Conservation (phyloP, 1,140 invertebrate genomes). For the Tachypleus tridentatus region DNA sequence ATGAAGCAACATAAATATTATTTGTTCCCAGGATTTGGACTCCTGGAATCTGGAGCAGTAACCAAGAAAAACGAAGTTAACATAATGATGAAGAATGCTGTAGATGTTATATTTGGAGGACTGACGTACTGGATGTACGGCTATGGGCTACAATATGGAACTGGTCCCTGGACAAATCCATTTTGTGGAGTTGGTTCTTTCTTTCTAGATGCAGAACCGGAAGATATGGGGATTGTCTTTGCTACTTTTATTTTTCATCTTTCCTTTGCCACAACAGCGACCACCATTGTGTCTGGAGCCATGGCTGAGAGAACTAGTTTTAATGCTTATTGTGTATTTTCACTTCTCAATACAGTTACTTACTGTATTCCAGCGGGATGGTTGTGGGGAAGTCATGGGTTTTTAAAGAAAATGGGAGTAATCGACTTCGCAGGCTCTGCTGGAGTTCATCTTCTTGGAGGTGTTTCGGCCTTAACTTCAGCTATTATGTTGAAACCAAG, state of each 20-base stretch:
- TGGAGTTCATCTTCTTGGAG: slow-evolving; percentile 79
- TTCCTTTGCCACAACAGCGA: slow-evolving; percentile 41
- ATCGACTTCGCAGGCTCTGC: slow-evolving; percentile 87
- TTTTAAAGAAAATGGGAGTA: slow-evolving; percentile 61
- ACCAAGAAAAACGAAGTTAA: slow-evolving; percentile 90
- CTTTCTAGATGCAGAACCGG: slow-evolving; percentile 34
- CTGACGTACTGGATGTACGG: slow-evolving; percentile 91
- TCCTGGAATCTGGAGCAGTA: slow-evolving; percentile 82
- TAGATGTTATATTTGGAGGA: slow-evolving; percentile 82
- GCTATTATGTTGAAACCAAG: slow-evolving; percentile 80
- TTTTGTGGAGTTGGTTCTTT: slow-evolving; percentile 48
- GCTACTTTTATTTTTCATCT: slow-evolving; percentile 36
- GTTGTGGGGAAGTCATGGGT: slow-evolving; percentile 78
- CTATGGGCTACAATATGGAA: slow-evolving; percentile 80
- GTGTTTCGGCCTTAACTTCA: slow-evolving; percentile 62
- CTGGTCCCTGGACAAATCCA: slow-evolving; percentile 49
- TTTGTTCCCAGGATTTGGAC: slow-evolving; percentile 55
- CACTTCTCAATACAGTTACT: slow-evolving; percentile 73
- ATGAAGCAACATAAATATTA: no score
- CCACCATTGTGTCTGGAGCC: slow-evolving; percentile 37
- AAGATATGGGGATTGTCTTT: slow-evolving; percentile 30
- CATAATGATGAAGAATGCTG: slow-evolving; percentile 93
- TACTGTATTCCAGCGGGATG: slow-evolving; percentile 88
- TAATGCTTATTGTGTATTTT: slow-evolving; percentile 80
- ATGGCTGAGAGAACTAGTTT: slow-evolving; percentile 61